Evolutionary conservation across 2,113 vertebrate genomes (phyloP).

Genomic region (Acrocephalus arundinaceus): DNA sequence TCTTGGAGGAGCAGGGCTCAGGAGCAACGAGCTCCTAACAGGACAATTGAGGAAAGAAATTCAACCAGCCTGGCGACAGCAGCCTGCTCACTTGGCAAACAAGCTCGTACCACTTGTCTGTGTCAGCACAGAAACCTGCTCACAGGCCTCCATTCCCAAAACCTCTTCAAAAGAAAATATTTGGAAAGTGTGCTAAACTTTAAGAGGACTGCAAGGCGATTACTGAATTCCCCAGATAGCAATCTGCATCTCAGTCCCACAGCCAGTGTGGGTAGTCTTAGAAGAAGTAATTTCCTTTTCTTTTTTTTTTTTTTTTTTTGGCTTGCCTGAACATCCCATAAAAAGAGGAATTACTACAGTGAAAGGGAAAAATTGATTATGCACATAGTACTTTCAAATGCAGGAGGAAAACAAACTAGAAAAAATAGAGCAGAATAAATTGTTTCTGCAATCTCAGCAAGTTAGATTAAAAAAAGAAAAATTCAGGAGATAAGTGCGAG

Average conservation of each 20-base stretch:
- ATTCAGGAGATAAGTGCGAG: background rate
- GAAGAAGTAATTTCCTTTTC: background rate
- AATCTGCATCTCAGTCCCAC: background rate
- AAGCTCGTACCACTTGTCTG: background rate
- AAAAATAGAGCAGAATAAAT: slow-evolving; percentile 48
- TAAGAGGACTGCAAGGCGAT: background rate
- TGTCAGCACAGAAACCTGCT: background rate
- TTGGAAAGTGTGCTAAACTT: background rate
- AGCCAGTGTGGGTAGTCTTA: background rate
- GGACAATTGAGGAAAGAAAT: background rate
- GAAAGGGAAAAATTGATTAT: slow-evolving; percentile 47
- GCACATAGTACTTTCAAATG: slow-evolving; percentile 21
- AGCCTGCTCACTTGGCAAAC: background rate
- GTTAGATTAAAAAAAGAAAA: background rate
- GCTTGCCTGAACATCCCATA: slow-evolving; percentile 13
- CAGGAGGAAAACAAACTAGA: slow-evolving; percentile 18
- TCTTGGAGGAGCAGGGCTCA: background rate
- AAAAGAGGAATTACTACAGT: slow-evolving; percentile 50
- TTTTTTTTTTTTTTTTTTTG: background rate
- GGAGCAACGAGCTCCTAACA: background rate
- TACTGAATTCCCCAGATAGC: background rate
- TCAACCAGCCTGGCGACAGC: fast-evolving
- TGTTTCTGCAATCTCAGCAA: background rate
- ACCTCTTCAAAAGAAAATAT: background rate
- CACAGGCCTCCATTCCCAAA: background rate